Evolutionary conservation across 1,140 invertebrate species (phyloP).

Genomic region (Cotesia glomerata): DNA sequence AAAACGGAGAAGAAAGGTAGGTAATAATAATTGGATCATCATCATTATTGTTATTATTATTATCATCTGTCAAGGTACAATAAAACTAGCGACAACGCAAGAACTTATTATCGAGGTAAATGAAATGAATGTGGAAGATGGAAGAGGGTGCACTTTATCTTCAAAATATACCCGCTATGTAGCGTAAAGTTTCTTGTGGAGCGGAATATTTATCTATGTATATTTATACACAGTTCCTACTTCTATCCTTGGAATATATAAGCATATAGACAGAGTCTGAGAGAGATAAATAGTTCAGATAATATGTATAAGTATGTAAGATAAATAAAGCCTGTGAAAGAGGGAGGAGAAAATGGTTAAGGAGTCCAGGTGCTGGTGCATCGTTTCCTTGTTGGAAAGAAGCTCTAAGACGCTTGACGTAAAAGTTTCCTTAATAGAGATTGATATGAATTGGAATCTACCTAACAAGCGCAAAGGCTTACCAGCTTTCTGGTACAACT

Average conservation of each 20-base stretch:
- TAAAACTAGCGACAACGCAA: background rate
- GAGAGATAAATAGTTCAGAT: no score
- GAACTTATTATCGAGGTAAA: background rate
- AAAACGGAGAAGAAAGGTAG: no score
- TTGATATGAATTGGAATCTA: constrained; percentile 29
- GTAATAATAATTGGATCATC: background rate
- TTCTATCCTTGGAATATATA: no score
- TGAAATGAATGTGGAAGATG: background rate
- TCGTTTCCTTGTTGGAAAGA: constrained; percentile 5
- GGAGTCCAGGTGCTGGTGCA: constrained; percentile 12
- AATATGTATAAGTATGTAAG: background rate
- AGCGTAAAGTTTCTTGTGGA: no score
- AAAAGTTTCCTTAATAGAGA: constrained; percentile 25
- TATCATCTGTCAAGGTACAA: background rate
- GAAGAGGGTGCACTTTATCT: background rate
- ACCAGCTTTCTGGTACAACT: constrained; percentile 3
- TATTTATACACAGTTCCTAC: no score
- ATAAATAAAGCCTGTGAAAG: background rate
- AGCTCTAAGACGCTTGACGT: constrained; percentile 21
- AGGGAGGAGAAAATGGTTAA: background rate
- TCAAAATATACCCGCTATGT: background rate
- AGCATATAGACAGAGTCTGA: no score
- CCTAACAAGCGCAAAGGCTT: constrained; percentile 17
- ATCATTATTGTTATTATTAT: background rate
- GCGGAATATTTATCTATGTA: no score